Evolutionary conservation across 2,797 vertebrate species (phyloP).

Genomic region (Mormyrops boulengeri): DNA sequence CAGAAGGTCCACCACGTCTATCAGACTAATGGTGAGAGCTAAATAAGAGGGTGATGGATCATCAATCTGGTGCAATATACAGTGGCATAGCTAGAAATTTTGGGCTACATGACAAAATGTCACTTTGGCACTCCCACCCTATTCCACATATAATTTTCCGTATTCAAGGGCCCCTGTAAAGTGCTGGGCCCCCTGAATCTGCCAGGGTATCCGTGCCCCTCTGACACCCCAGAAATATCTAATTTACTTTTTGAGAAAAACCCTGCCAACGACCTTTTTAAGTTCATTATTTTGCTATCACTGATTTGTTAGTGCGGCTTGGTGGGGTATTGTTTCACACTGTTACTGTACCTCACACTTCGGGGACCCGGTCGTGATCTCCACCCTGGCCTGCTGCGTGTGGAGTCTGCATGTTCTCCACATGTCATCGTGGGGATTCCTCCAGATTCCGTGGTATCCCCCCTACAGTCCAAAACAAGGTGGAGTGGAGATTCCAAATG

Average conservation of each 20-base stretch:
- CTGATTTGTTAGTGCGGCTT: neutral
- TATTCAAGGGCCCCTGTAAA: neutral
- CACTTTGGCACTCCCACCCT: neutral
- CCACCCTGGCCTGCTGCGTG: too few species aligned
- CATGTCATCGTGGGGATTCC: too few species aligned
- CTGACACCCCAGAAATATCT: neutral
- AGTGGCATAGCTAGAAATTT: neutral
- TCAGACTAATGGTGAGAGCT: neutral
- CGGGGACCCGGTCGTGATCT: too few species aligned
- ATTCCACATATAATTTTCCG: neutral
- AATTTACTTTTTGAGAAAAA: neutral
- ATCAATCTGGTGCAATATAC: neutral
- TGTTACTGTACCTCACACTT: neutral
- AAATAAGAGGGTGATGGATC: neutral
- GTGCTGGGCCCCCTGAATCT: neutral
- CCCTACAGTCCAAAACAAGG: too few species aligned
- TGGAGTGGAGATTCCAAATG: too few species aligned
- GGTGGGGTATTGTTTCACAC: neutral
- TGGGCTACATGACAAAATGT: neutral
- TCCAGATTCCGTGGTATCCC: too few species aligned
- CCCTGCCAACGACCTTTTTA: neutral
- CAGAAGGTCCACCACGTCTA: neutral
- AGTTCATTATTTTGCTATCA: neutral
- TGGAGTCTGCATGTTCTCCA: too few species aligned
- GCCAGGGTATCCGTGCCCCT: neutral